These are phyloP conservation scores for Apamea sordens DNA, from an alignment of 2,888 invertebrate species.

Conservation along the genomic window DNA sequence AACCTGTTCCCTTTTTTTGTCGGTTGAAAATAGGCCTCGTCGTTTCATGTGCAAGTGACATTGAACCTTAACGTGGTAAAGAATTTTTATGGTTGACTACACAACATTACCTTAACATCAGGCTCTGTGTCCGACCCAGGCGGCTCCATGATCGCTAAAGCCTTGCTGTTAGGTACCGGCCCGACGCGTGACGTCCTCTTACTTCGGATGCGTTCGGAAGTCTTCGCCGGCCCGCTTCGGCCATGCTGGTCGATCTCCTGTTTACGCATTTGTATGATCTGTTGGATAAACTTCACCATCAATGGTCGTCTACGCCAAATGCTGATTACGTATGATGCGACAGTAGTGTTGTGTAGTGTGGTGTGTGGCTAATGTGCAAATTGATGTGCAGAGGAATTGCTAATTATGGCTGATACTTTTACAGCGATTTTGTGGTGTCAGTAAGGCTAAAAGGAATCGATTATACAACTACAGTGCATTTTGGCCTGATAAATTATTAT, in stretches of 20 bases:
- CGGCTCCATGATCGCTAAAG: conserved; percentile 91
- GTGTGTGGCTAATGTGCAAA: background rate
- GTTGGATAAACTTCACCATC: conserved; percentile 51
- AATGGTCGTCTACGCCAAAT: conserved; percentile 55
- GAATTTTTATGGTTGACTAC: background rate
- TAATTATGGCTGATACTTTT: background rate
- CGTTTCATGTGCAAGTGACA: background rate
- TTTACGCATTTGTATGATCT: conserved; percentile 92
- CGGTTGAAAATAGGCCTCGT: too few relatives aligned
- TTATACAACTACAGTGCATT: background rate
- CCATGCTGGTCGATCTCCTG: conserved; percentile 93
- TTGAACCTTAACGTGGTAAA: background rate
- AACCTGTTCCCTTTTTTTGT: background rate
- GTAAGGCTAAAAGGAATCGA: background rate
- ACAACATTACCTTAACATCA: conserved; percentile 81
- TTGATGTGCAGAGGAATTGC: background rate
- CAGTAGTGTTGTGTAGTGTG: conserved; percentile 11
- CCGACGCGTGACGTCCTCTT: conserved; percentile 87
- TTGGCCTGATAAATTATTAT: background rate
- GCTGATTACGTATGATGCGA: conserved; percentile 30
- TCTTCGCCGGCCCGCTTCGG: conserved; percentile 91
- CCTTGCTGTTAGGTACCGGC: conserved; percentile 82
- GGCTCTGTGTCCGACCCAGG: conserved; percentile 91
- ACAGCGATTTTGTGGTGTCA: background rate
- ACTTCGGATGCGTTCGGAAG: conserved; percentile 93